Evolutionary conservation across 2,888 invertebrate species (phyloP).

Genomic region (Baronia brevicornis): DNA sequence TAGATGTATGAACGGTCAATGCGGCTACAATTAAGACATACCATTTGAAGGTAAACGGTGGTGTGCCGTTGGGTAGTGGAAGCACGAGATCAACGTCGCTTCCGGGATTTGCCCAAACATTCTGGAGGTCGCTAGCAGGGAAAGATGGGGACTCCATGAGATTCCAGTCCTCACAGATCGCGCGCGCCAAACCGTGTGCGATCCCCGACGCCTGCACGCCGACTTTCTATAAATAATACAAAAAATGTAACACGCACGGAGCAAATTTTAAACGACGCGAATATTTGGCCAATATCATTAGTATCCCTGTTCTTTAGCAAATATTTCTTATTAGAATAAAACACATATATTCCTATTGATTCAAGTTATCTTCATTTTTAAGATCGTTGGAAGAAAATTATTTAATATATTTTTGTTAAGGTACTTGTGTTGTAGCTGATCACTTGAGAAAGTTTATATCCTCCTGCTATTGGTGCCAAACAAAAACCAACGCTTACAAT

Average conservation of each 20-base stretch:
- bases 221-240: slow-evolving; percentile 72
- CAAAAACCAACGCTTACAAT: slow-evolving; percentile 3
- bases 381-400: not conserved
- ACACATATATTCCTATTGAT: too few relatives aligned
- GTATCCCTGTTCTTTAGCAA: slow-evolving; percentile 19
- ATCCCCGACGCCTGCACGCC: slow-evolving; percentile 50
- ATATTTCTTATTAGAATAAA: too few relatives aligned
- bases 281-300: slow-evolving; percentile 58
- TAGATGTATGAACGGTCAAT: slow-evolving; percentile 15
- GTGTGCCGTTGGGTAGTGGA: slow-evolving; percentile 50
- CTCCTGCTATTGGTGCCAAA: not conserved
- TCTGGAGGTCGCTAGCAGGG: slow-evolving; percentile 38
- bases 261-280: slow-evolving; percentile 55
- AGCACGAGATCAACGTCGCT: slow-evolving; percentile 40
- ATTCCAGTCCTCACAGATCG: slow-evolving; percentile 62
- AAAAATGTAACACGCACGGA: slow-evolving; percentile 61
- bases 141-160: slow-evolving; percentile 66
- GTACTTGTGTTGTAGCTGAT: not conserved
- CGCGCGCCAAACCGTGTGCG: slow-evolving; percentile 65
- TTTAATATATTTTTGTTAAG: not conserved
- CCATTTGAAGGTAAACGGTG: slow-evolving; percentile 60
- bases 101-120: slow-evolving; percentile 54
- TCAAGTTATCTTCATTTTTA: too few relatives aligned
- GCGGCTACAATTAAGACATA: slow-evolving; percentile 36
- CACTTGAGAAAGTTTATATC: not conserved